Evolutionary conservation across 1,140 invertebrate genomes (phyloP), one percentile per base, ranked within the genome.

Genomic region (Hyles euphorbiae): DNA sequence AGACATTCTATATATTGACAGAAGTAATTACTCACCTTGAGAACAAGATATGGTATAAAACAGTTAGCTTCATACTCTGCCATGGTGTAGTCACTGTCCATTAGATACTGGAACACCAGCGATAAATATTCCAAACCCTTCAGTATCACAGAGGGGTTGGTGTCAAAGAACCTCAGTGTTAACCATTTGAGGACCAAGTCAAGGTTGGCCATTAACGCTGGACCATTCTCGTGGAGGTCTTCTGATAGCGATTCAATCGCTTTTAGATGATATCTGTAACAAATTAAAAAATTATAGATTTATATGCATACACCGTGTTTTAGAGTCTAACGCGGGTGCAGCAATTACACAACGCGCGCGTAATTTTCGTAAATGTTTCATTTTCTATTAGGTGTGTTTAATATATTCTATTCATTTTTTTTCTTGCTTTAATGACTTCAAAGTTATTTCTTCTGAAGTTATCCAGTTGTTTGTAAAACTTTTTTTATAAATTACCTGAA

Each of bases 141-240:
- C 54, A 99, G 90, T 36, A 99, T 90, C 34, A 99, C 98, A 33
- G 97, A 98, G 12, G 98, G 98, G 91, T 99, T 99, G 7, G 98
- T 99, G 89, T 99, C 98, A 74, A 98, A 99, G 86, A 99, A 99
- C 65, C 98, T 90, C 10, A 99, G 82, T 0, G 98, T 98, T 61
- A 99, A 81, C 98, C 98, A 99, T 84, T 98, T 98, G 8, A 99
- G 90, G 60, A 99, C 94, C 46, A 99, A 89, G 90, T 99, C 98
- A 56, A 99, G 90, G 90, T 99, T 99, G 9, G 93, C 94, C 34
- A 97, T 92, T 22, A 98, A 91, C 4, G 96, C 95, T 74, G 93
- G 92, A 10, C 92, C 92, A 67, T 96, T 94, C 22, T 91, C 92
- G 5, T 93, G 90, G 34, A 97, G 87, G 89, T 97, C 95, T 90